These are phyloP conservation scores for Asteroscopus sphinx DNA, from an alignment of 2,888 invertebrate genomes.

Conservation along the genomic window DNA sequence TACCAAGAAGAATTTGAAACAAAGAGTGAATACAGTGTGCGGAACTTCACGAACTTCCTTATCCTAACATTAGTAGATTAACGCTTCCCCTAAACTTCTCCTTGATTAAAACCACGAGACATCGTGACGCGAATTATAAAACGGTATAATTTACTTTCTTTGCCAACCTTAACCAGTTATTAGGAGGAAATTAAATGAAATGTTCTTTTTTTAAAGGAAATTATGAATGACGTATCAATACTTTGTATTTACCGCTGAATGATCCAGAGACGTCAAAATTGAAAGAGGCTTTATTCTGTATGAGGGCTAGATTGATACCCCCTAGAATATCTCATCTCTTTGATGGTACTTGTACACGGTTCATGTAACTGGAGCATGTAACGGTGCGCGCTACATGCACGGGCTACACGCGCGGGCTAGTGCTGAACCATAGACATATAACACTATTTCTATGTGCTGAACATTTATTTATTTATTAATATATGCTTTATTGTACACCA, in stretches of 20 bases:
- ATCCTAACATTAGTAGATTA: conserved; percentile 77
- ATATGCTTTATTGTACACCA: too few relatives aligned
- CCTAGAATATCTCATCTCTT: conserved; percentile 9
- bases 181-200: neutral
- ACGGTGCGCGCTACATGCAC: too few relatives aligned
- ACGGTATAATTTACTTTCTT: conserved; percentile 55
- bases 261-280: conserved; percentile 5
- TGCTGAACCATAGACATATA: too few relatives aligned
- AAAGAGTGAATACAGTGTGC: conserved; percentile 30
- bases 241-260: neutral
- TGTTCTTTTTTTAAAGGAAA: conserved; percentile 12
- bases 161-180: conserved; percentile 22
- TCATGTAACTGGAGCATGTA: too few relatives aligned
- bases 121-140: conserved; percentile 74
- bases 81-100: conserved; percentile 70
- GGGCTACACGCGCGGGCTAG: too few relatives aligned
- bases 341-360: neutral
- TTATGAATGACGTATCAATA: conserved; percentile 11
- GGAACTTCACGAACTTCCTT: conserved; percentile 46
- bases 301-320: conserved; percentile 9
- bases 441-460: too few relatives aligned
- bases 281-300: conserved; percentile 24
- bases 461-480: too few relatives aligned
- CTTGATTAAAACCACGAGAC: conserved; percentile 75
- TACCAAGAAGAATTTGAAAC: conserved; percentile 15